Percentiles rank a stretch among this genome's conserved stretches.
These are phyloP conservation scores for Mimas tiliae DNA, from an alignment of 2,888 invertebrate species.

Conservation along the genomic window DNA sequence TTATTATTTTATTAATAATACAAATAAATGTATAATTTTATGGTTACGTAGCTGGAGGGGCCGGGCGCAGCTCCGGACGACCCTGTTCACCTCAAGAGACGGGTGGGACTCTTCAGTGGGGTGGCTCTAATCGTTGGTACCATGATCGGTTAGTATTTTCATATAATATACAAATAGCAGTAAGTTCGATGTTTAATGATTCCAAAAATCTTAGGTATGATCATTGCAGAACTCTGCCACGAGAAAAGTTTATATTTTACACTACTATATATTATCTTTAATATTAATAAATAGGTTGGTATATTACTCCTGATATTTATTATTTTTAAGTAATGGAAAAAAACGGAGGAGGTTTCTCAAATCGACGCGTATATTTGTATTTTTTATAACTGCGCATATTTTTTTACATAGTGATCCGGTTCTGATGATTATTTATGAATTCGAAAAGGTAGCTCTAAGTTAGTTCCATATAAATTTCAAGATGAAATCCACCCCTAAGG, in stretches of 20 bases:
- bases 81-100: slow-evolving; percentile 99
- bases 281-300: too few species aligned
- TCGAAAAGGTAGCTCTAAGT: too few species aligned
- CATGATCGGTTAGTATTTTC: slow-evolving; percentile 92
- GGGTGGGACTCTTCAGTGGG: slow-evolving; percentile 99
- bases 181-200: background rate
- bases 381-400: too few species aligned
- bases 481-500: too few species aligned
- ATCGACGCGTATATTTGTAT: too few species aligned
- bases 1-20: slow-evolving; percentile 16
- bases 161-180: background rate
- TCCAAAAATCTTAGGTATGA: background rate
- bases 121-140: slow-evolving; percentile 99
- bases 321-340: too few species aligned
- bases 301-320: too few species aligned
- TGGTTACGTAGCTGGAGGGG: slow-evolving; percentile 91
- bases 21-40: background rate
- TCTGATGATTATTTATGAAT: too few species aligned
- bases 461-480: too few species aligned
- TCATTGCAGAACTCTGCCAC: background rate
- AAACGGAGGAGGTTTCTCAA: too few species aligned
- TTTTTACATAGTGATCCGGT: too few species aligned
- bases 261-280: too few species aligned
- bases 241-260: background rate
- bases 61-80: slow-evolving; percentile 97